These are phyloP conservation scores for Momotus momota DNA, from an alignment of 2,797 vertebrate genomes.

Conservation along the genomic window DNA sequence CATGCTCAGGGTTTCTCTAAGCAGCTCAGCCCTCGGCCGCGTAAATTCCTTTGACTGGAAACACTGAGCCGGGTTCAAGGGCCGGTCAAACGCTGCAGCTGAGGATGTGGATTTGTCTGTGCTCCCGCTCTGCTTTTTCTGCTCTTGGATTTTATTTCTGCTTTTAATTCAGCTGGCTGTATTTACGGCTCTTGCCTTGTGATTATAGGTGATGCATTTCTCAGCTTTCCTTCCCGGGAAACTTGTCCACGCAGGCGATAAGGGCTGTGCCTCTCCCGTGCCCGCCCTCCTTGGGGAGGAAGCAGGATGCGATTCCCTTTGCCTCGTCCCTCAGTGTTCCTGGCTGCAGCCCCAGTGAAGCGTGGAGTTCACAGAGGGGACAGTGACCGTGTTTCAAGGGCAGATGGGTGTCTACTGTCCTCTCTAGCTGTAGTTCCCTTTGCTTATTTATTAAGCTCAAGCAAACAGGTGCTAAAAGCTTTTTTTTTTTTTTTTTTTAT, in stretches of 20 bases:
- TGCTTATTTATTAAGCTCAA: conserved; percentile 28
- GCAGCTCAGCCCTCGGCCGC: background rate
- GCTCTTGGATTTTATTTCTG: background rate
- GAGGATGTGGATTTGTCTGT: accelerated
- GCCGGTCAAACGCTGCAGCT: background rate
- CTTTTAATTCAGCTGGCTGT: background rate
- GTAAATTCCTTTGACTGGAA: background rate
- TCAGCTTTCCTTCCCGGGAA: background rate
- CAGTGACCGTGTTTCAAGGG: background rate
- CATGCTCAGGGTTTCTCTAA: accelerated
- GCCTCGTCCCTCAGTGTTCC: background rate
- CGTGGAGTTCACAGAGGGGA: conserved; percentile 7
- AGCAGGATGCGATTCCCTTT: accelerated
- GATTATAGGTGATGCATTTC: background rate
- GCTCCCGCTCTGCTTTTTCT: background rate
- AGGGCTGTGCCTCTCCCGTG: background rate
- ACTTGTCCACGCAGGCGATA: background rate
- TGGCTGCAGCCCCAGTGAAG: background rate
- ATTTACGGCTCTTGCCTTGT: background rate
- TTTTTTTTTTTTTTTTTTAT: background rate
- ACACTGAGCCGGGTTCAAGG: background rate
- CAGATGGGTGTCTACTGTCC: background rate
- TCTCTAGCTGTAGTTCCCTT: background rate
- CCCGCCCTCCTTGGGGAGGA: background rate
- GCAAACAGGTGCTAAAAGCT: conserved; percentile 59